phyloP scores from a whole-genome alignment of 2,888 invertebrate species.

The Zygaena filipendulae region DNA sequence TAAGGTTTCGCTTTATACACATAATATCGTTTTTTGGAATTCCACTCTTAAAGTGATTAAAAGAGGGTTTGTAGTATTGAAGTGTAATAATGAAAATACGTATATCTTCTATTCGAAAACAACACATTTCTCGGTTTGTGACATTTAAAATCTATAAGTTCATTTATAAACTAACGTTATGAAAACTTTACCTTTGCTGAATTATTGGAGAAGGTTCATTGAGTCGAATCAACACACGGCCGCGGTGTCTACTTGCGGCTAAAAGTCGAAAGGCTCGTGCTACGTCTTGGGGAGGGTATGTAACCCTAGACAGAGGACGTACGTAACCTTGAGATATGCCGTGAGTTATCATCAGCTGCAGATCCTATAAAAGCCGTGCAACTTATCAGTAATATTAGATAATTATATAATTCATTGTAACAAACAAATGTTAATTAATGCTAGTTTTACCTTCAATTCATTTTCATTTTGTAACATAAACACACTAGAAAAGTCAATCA shows the following conservation, averaged over 20 bases:
- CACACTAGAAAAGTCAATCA: conserved; percentile 22
- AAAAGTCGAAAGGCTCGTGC: conserved; percentile 31
- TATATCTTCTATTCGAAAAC: conserved; percentile 1
- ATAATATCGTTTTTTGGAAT: no score
- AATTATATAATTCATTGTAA: no score
- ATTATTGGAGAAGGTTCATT: conserved; percentile 10
- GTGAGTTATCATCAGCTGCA: conserved; percentile 29
- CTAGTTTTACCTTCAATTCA: conserved; percentile 22
- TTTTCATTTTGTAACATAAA: conserved; percentile 13
- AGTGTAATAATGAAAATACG: no score
- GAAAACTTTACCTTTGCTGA: conserved; percentile 20
- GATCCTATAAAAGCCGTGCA: conserved; percentile 22
- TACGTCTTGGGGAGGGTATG: conserved; percentile 25
- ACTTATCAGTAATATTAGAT: no score
- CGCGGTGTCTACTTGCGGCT: conserved; percentile 33
- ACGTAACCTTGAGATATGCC: conserved; percentile 38
- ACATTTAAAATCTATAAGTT: conserved; percentile 5
- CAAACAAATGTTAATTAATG: no score
- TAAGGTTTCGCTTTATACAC: no score
- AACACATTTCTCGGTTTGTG: conserved; percentile 4
- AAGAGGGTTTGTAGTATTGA: no score
- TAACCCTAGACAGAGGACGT: conserved; percentile 32
- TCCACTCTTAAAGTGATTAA: no score
- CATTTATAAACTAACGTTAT: background rate
- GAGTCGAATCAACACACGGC: conserved; percentile 32